A percentile compares a stretch with the other conserved stretches of the same genome.
Conservation (phyloP, 37 sponge, comb jelly and placozoan species). For the Hormiphora californensis region DNA sequence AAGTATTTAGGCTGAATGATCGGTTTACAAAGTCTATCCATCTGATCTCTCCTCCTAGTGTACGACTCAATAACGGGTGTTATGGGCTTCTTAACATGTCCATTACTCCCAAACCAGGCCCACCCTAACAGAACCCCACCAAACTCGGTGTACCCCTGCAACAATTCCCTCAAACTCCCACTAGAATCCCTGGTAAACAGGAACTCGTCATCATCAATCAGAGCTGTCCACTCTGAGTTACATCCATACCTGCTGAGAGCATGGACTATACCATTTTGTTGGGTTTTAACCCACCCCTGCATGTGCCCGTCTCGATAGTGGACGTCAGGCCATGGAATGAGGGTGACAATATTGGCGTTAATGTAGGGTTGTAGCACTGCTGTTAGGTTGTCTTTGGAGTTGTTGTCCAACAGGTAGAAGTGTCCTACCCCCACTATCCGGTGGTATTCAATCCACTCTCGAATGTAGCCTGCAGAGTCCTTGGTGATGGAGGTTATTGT, state of each 20-base stretch:
- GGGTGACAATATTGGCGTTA: background rate
- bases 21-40: background rate
- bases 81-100: background rate
- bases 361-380: slow-evolving; percentile 5
- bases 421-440: background rate
- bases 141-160: background rate
- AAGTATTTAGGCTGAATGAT: slow-evolving; percentile 21
- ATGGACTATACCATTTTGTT: slow-evolving; percentile 9
- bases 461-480: slow-evolving; percentile 7
- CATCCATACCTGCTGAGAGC: background rate
- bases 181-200: background rate
- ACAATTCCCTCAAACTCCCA: background rate
- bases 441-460: slow-evolving; percentile 30
- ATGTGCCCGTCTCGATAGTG: background rate
- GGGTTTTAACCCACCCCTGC: background rate
- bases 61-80: background rate
- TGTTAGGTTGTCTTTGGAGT: background rate
- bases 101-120: slow-evolving; percentile 40
- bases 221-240: slow-evolving; percentile 10
- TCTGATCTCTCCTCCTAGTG: background rate
- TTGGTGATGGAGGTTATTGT: background rate
- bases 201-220: slow-evolving; percentile 40
- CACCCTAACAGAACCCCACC: background rate
- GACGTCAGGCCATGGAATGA: background rate
- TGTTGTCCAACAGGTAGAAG: slow-evolving; percentile 1